Evolutionary conservation across 2,888 invertebrate genomes (phyloP).

Genomic region (Nebria salina): DNA sequence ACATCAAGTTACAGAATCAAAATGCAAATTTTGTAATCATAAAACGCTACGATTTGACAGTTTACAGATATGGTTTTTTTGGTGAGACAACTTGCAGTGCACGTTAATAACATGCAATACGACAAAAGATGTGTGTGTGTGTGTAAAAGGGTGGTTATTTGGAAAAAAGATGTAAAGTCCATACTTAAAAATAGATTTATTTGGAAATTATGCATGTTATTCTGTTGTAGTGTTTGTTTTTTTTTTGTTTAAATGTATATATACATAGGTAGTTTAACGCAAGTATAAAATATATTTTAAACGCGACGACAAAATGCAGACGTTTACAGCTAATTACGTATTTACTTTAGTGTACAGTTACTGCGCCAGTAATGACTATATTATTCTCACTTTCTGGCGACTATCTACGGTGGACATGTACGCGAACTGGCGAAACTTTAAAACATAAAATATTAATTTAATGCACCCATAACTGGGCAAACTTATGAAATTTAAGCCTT

Average conservation of each 20-base stretch:
- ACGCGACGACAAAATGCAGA: constrained; percentile 25
- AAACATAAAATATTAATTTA: constrained; percentile 48
- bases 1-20: neutral
- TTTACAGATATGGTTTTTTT: neutral
- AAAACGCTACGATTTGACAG: neutral
- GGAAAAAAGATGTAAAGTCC: neutral
- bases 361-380: constrained; percentile 28
- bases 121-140: neutral
- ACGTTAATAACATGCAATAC: neutral
- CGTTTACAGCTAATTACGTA: constrained; percentile 38
- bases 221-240: too few relatives aligned
- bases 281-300: neutral
- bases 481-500: constrained; percentile 46
- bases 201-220: neutral
- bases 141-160: neutral
- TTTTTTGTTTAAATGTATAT: too few relatives aligned
- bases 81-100: neutral
- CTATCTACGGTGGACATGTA: neutral
- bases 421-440: constrained; percentile 16
- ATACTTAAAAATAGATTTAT: neutral
- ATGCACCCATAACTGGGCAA: constrained; percentile 40
- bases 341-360: constrained; percentile 36
- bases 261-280: neutral
- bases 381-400: constrained; percentile 18
- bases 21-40: neutral